A percentile compares a stretch with the other conserved stretches of the same genome.
Evolutionary conservation across 2,888 invertebrate genomes (phyloP).

Genomic region (Fragum fragum): DNA sequence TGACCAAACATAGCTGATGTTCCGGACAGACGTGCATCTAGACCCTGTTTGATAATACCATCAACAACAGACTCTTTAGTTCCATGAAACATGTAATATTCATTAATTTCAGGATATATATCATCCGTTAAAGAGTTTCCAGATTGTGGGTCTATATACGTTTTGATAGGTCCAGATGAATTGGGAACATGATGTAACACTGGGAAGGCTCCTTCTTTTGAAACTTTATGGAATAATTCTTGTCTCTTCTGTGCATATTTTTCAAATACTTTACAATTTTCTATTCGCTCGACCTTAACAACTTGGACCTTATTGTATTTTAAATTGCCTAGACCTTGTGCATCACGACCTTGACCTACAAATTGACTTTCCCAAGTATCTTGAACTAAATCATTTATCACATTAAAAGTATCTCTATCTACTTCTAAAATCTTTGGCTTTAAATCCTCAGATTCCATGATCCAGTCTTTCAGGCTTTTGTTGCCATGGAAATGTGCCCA

Average conservation of each 20-base stretch:
- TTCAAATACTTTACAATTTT: slow-evolving; percentile 74
- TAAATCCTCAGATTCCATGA: slow-evolving; percentile 48
- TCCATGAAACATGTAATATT: slow-evolving; percentile 73
- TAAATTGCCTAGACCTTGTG: slow-evolving; percentile 60
- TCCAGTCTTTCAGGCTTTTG: slow-evolving; percentile 67
- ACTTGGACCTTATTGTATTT: slow-evolving; percentile 67
- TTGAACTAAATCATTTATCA: slow-evolving; percentile 64
- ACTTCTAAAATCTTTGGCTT: slow-evolving; percentile 46
- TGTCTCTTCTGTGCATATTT: slow-evolving; percentile 70
- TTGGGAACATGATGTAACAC: slow-evolving; percentile 27
- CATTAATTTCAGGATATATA: slow-evolving; percentile 68
- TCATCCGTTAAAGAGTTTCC: slow-evolving; percentile 41
- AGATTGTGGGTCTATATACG: slow-evolving; percentile 15
- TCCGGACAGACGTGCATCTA: slow-evolving; percentile 66
- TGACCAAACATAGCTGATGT: slow-evolving; percentile 70
- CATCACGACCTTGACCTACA: slow-evolving; percentile 78
- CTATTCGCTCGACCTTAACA: slow-evolving; percentile 73
- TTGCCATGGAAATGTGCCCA: slow-evolving; percentile 64
- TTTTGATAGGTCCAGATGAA: slow-evolving; percentile 50
- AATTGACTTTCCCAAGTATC: slow-evolving; percentile 69
- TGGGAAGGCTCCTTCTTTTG: slow-evolving; percentile 38
- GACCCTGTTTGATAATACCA: slow-evolving; percentile 64
- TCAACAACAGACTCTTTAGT: slow-evolving; percentile 59
- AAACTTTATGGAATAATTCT: slow-evolving; percentile 66
- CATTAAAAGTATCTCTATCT: slow-evolving; percentile 57